Conservation (phyloP, 2,797 vertebrate species). For the Lagocephalus sceleratus region DNA sequence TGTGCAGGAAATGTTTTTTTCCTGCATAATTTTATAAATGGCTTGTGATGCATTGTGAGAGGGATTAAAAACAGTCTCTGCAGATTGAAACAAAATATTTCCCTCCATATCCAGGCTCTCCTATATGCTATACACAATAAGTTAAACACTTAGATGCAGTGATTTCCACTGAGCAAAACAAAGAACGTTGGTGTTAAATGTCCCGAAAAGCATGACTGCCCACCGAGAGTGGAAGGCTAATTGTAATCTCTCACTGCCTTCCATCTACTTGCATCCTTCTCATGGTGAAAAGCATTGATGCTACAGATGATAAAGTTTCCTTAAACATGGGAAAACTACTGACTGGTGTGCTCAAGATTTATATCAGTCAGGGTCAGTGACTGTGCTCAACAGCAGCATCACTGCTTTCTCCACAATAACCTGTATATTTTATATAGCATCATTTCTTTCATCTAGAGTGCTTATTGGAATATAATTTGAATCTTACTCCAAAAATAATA, state of each 20-base stretch:
- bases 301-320: conserved; percentile 12
- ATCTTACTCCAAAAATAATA: too few relatives aligned
- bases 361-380: conserved; percentile 20
- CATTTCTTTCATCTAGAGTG: not conserved
- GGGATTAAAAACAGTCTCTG: too few relatives aligned
- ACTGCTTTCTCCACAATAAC: not conserved
- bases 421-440: not conserved
- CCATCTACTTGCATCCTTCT: conserved; percentile 10
- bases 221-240: conserved; percentile 15
- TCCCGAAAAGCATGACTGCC: conserved; percentile 16
- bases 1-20: too few relatives aligned
- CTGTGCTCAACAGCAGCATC: not conserved
- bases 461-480: too few relatives aligned
- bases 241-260: conserved; percentile 16
- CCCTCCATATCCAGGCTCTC: too few relatives aligned
- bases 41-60: too few relatives aligned
- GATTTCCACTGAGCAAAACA: conserved; percentile 16
- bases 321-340: conserved; percentile 13
- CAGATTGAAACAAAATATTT: too few relatives aligned
- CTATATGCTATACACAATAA: too few relatives aligned
- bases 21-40: too few relatives aligned
- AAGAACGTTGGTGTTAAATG: too few relatives aligned
- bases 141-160: too few relatives aligned
- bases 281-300: conserved; percentile 6
- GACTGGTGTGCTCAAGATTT: conserved; percentile 4